Conservation (phyloP, 2,888 invertebrate species). For the Listrodromus nycthemerus region DNA sequence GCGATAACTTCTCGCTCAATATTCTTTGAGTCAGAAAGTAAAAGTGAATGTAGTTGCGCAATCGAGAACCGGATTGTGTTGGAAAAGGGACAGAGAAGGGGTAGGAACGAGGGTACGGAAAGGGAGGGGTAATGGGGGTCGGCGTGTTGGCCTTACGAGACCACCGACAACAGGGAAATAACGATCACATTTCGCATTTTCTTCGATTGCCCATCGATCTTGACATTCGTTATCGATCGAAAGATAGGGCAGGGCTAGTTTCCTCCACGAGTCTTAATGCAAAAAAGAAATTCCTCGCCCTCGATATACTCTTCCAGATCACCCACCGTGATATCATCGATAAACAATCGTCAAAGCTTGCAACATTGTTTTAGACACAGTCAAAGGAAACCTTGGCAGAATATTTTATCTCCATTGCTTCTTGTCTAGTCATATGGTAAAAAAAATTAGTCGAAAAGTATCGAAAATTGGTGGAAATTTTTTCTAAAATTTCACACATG, state of each 20-base stretch:
- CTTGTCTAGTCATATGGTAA: background rate
- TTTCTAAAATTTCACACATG: no score
- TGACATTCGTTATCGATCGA: conserved; percentile 32
- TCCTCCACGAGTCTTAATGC: conserved; percentile 7
- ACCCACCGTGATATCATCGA: conserved; percentile 7
- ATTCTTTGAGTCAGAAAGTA: conserved; percentile 65
- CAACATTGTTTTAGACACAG: background rate
- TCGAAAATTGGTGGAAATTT: no score
- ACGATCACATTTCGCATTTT: conserved; percentile 27
- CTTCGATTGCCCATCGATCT: conserved; percentile 38
- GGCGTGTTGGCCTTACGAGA: conserved; percentile 20
- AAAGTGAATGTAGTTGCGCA: conserved; percentile 68
- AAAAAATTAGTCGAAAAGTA: no score
- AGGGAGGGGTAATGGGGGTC: conserved; percentile 9
- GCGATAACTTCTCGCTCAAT: conserved; percentile 65
- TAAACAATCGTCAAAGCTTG: conserved; percentile 23
- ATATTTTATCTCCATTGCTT: background rate
- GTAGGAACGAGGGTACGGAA: background rate
- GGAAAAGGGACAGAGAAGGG: conserved; percentile 5
- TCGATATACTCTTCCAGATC: background rate
- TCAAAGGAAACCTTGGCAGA: background rate
- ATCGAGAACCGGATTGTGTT: conserved; percentile 64
- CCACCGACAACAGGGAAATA: conserved; percentile 4
- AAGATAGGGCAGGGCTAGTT: conserved; percentile 10
- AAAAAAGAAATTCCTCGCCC: conserved; percentile 19